These are phyloP conservation scores for Ashinkailepas kermadecensis DNA, from an alignment of 2,888 invertebrate species.

Conservation along the genomic window DNA sequence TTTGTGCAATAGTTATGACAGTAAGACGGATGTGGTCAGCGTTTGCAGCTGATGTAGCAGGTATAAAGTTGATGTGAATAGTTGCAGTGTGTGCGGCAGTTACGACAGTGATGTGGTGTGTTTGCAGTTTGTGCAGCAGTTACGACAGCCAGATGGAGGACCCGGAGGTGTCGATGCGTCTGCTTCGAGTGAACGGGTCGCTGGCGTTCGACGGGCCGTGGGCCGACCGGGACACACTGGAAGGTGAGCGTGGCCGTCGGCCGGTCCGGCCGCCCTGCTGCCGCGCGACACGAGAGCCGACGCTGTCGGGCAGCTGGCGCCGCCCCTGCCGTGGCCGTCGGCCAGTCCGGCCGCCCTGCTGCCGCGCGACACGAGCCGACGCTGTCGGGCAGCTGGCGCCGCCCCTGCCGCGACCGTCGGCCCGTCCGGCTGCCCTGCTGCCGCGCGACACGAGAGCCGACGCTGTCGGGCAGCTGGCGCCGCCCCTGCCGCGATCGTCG, in stretches of 20 bases:
- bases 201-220: slow-evolving; percentile 7
- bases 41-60: too few relatives aligned
- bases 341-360: too few relatives aligned
- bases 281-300: not conserved
- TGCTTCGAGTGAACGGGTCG: not conserved
- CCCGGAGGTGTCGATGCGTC: not conserved
- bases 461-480: not conserved
- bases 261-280: not conserved
- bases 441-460: not conserved
- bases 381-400: too few relatives aligned
- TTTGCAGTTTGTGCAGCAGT: slow-evolving; percentile 4
- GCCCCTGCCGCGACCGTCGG: not conserved
- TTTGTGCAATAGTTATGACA: too few relatives aligned
- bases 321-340: not conserved
- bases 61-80: too few relatives aligned
- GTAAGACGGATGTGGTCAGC: too few relatives aligned
- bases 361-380: too few relatives aligned
- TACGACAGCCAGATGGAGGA: not conserved
- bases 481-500: too few relatives aligned
- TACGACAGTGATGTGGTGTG: too few relatives aligned
- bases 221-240: not conserved
- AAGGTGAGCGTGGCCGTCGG: not conserved
- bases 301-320: not conserved
- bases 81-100: too few relatives aligned
- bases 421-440: not conserved